Percentiles rank a stretch among this genome's conserved stretches.
phyloP scores from a whole-genome alignment of 2,888 invertebrate species.

The Serripes groenlandicus region DNA sequence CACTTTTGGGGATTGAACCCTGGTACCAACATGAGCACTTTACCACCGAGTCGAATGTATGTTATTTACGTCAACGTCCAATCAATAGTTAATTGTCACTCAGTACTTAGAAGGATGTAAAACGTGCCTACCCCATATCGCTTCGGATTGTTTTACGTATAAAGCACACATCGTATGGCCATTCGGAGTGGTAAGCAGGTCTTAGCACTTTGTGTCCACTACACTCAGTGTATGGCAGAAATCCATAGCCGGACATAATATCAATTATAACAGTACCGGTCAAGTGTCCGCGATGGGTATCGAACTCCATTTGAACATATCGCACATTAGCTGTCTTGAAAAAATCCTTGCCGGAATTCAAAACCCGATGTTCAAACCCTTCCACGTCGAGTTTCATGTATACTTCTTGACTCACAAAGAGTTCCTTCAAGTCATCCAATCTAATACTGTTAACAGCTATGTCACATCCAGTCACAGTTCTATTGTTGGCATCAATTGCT shows the following conservation, averaged over 20 bases:
- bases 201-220: constrained; percentile 4
- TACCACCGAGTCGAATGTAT: too few species aligned
- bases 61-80: too few species aligned
- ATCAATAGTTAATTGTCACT: too few species aligned
- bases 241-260: constrained; percentile 21
- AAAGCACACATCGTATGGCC: constrained; percentile 23
- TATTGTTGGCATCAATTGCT: constrained; percentile 31
- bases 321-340: constrained; percentile 25
- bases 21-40: too few species aligned
- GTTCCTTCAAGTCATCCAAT: constrained; percentile 15
- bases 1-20: too few species aligned
- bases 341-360: constrained; percentile 13
- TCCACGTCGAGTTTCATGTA: constrained; percentile 22
- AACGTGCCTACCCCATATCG: too few species aligned
- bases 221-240: constrained; percentile 28
- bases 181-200: constrained; percentile 7
- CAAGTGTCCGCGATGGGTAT: constrained; percentile 6
- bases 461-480: constrained; percentile 12
- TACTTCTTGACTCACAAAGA: constrained; percentile 15
- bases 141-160: constrained; percentile 11
- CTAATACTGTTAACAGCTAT: constrained; percentile 12
- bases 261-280: constrained; percentile 26
- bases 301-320: constrained; percentile 31
- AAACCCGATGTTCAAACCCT: constrained; percentile 17
- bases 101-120: too few species aligned